These are phyloP conservation scores for Parotia lawesii DNA, from an alignment of 2,113 vertebrate species.

Conservation along the genomic window DNA sequence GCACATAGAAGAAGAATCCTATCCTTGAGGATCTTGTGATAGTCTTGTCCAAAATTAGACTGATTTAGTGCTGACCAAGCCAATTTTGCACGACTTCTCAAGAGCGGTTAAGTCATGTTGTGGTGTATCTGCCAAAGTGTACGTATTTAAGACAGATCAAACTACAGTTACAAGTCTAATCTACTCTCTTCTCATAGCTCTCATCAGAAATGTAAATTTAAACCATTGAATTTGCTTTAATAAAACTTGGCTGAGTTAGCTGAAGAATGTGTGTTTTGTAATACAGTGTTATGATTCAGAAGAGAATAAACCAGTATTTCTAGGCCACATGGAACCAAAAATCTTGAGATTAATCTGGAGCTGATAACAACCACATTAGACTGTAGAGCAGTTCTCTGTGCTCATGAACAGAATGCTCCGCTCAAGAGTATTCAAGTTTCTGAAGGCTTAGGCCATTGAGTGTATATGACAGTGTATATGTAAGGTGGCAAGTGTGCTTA, in stretches of 20 bases:
- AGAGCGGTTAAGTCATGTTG: neutral
- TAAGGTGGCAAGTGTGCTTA: neutral
- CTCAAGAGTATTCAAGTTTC: neutral
- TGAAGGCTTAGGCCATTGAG: neutral
- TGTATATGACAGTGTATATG: accelerated
- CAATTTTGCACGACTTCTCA: neutral
- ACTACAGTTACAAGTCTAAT: neutral
- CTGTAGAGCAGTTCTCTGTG: neutral
- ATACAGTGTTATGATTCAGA: neutral
- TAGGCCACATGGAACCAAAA: neutral
- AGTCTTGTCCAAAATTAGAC: neutral
- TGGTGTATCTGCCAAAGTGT: neutral
- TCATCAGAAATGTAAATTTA: slow-evolving; percentile 8
- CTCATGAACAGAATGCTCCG: neutral
- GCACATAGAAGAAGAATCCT: neutral
- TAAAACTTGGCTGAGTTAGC: neutral
- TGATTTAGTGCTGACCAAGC: neutral
- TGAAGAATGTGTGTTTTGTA: slow-evolving; percentile 27
- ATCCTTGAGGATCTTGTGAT: neutral
- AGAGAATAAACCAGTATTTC: slow-evolving; percentile 44
- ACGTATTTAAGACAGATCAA: neutral
- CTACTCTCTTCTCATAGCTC: neutral
- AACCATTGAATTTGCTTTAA: neutral
- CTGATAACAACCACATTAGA: neutral
- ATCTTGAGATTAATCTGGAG: neutral